A percentile compares a stretch with the other conserved stretches of the same genome.
These are phyloP conservation scores for Mastomys coucha DNA, from an alignment of 2,113 vertebrate genomes.

Conservation along the genomic window DNA sequence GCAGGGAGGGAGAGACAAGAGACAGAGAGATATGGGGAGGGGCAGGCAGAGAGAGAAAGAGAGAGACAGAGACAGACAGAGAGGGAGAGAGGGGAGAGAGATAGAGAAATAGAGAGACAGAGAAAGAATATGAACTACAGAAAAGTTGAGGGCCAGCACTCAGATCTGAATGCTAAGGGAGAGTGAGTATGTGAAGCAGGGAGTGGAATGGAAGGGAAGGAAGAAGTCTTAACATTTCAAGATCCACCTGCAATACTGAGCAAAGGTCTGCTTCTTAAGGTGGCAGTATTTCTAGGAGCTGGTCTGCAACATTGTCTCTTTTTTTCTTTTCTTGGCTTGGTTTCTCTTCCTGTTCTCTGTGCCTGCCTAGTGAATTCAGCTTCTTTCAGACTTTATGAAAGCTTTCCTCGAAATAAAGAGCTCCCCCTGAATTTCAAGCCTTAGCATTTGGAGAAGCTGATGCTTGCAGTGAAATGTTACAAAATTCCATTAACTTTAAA, in stretches of 20 bases:
- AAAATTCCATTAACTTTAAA: slow-evolving; percentile 78
- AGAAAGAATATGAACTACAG: background rate
- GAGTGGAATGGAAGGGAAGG: background rate
- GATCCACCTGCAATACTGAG: background rate
- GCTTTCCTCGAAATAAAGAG: slow-evolving; percentile 65
- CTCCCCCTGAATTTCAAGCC: slow-evolving; percentile 50
- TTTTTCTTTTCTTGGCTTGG: background rate
- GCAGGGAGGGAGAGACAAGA: too few species aligned
- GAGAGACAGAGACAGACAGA: too few species aligned
- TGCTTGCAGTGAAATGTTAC: slow-evolving; percentile 53
- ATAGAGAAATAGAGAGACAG: too few species aligned
- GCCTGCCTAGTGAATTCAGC: slow-evolving; percentile 65
- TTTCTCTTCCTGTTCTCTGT: slow-evolving; percentile 36
- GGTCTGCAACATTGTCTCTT: background rate
- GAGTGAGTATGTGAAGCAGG: background rate
- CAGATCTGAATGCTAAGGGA: background rate
- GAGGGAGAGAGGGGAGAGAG: too few species aligned
- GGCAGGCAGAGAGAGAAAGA: too few species aligned
- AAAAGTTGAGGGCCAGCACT: background rate
- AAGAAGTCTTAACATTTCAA: background rate
- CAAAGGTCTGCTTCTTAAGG: background rate
- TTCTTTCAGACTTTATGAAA: slow-evolving; percentile 66
- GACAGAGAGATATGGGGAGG: too few species aligned
- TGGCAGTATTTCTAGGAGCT: background rate
- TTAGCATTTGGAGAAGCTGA: slow-evolving; percentile 66